Conservation (phyloP, 2,113 vertebrate species). For the Oostethus manadensis region DNA sequence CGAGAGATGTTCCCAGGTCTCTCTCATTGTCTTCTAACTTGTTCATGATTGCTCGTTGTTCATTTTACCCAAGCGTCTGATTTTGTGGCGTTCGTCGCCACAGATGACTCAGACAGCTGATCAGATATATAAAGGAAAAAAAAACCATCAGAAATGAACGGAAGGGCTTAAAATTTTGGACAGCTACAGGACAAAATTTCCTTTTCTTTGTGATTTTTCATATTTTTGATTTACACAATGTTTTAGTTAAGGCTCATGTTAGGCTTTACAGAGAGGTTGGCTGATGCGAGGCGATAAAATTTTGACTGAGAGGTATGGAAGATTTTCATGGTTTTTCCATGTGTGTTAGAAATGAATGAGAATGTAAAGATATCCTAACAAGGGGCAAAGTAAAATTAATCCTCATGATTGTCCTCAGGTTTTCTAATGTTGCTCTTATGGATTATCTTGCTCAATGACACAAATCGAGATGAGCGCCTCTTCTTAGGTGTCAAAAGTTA, state of each 20-base stretch:
- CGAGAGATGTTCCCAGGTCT: conserved; percentile 45
- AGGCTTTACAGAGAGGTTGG: conserved; percentile 43
- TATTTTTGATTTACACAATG: conserved; percentile 56
- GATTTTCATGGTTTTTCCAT: not conserved
- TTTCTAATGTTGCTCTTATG: not conserved
- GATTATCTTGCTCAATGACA: too few species aligned
- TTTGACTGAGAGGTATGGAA: not conserved
- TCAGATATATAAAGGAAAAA: conserved; percentile 62
- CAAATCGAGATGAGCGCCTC: not conserved
- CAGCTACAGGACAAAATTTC: conserved; percentile 62
- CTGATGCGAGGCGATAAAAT: conserved; percentile 15
- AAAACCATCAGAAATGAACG: conserved; percentile 49
- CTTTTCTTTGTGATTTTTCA: conserved; percentile 43
- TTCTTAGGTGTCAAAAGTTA: not conserved
- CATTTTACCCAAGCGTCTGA: not conserved
- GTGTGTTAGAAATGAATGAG: not conserved
- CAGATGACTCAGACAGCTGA: conserved; percentile 54
- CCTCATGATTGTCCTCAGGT: not conserved
- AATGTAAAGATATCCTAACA: not conserved
- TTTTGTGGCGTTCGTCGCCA: conserved; percentile 35
- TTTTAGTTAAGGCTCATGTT: conserved; percentile 73
- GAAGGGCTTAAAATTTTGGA: conserved; percentile 53
- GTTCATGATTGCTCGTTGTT: conserved; percentile 47
- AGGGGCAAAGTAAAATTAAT: too few species aligned
- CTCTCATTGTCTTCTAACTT: conserved; percentile 56